Evolutionary conservation across 2,797 vertebrate genomes (phyloP), one percentile per base, ranked within the genome.

Genomic region (Rhinogobio ventralis): DNA sequence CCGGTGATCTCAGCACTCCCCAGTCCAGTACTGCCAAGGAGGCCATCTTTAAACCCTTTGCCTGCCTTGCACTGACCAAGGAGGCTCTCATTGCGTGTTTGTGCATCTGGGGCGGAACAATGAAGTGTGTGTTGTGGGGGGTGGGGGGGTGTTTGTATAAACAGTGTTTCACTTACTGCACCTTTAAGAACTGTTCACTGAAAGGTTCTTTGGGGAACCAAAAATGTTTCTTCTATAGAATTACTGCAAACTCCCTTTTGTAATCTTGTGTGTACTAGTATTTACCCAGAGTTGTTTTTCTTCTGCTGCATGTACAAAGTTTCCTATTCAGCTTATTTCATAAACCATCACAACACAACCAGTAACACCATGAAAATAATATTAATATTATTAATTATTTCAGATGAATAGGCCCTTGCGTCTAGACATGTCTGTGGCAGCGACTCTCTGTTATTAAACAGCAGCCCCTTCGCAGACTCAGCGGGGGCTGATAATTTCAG

Each of bases 391-490:
- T 45, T n/a, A 77, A 20, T 68, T 45, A 4, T 13, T 67, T 20
- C 46, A 83, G 49, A 83, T 45, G 28, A 55, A 77, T 39, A 53
- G 45, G 46, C 2, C 17, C 46, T 36, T 67, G 72, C 7, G 25
- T 67, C 64, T 33, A 60, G 64, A 75, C 82, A 74, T 67, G 86
- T 91, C 88, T 87, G 85, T 81, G 75, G 87, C 83, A 83, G 87
- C 83, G 86, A 89, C 86, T 90, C 90, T 92, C 30, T 51, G 90
- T 91, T 90, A 90, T 93, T 93, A 91, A 92, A 94, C 89, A 90
- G 89, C 92, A 84, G 81, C 85, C 85, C 25, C 67, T 76, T 67
- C 11, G 76, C 87, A 84, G 80, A n/a, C 83, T 92, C 88, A 57
- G 87, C 88, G 17, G 88, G 81, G 91, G 92, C 85, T 87, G 87